Evolutionary conservation across 2,888 invertebrate genomes (phyloP), one percentile per base, ranked within the genome.

Genomic region (Punctoribates punctum): DNA sequence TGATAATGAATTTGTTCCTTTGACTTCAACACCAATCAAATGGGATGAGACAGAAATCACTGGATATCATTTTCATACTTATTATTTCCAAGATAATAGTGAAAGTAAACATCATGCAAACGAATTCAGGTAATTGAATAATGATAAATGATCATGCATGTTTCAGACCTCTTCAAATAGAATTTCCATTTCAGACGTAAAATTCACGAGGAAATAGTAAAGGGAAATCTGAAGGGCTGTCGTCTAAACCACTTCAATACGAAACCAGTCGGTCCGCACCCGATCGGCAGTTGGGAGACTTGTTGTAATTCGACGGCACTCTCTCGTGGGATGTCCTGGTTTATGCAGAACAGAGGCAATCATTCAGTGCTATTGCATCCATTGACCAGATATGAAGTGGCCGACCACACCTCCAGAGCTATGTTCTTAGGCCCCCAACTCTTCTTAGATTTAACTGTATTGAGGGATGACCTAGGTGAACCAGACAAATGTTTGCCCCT

Each of bases 341-440:
- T 70, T 42, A 70, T 70, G 70, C 25, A 70, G n/a, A 65, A 77
- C 72, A 78, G 77, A 13, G 77, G 77, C 29, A 46, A 65, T 20
- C 77, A 67, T 34, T 72, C 77, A 15, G 77, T 77, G 2, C 77
- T 77, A 1, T 17, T 77, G 9, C 77, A 77, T 29, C 77, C 77
- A 11, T 72, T 77, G 34, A 77, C 77, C 46, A 5, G 72, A 29
- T 25, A 15, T 34, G 77, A 77, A 62, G 42, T 77, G 25, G n/a
- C 29, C 15, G 77, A 77, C 38, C 77, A 77, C 77, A 73, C 77
- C 5, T 5, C 29, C 15, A 23, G 73, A n/a, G 65, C 78, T 25
- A 51, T 78, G 65, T 77, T 77, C 67, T 48, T 77, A 54, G 77
- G 77, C 20, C 8, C 38, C 2, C 25, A 78, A 13, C 15, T 77